phyloP scores from a whole-genome alignment of 2,113 vertebrate genomes.

The Haemorhous mexicanus region DNA sequence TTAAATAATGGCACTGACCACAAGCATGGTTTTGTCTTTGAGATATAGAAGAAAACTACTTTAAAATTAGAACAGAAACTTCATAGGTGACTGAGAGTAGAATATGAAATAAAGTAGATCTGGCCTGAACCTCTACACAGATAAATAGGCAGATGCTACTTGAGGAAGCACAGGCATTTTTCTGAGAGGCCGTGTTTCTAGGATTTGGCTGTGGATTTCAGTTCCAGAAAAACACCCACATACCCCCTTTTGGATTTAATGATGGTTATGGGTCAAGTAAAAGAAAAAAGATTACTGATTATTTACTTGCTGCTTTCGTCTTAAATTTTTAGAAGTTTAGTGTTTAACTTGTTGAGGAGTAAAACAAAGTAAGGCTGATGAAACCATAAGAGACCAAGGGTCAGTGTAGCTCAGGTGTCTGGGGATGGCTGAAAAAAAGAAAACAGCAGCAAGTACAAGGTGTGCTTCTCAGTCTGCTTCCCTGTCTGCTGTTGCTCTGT shows the following conservation, averaged over 20 bases:
- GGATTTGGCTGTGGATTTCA: neutral
- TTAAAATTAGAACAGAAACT: neutral
- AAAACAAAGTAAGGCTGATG: neutral
- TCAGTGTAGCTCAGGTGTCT: neutral
- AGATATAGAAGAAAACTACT: neutral
- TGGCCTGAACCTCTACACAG: neutral
- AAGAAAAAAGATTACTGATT: neutral
- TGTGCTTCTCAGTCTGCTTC: neutral
- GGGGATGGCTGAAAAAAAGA: neutral
- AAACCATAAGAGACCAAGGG: neutral
- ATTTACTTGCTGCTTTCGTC: neutral
- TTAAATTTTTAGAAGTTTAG: neutral
- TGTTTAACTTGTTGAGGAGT: neutral
- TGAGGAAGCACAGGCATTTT: neutral
- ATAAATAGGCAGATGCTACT: neutral
- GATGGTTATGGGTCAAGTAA: neutral
- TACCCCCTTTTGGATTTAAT: neutral
- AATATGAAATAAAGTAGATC: neutral
- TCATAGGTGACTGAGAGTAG: neutral
- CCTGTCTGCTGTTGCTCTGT: neutral
- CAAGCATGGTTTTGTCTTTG: neutral
- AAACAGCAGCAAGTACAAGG: neutral
- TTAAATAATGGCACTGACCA: neutral
- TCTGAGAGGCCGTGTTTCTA: neutral
- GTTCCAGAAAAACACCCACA: neutral